Base-by-base conservation (phyloP, 1,140 invertebrate species). In the Bombus breviceps region DNA sequence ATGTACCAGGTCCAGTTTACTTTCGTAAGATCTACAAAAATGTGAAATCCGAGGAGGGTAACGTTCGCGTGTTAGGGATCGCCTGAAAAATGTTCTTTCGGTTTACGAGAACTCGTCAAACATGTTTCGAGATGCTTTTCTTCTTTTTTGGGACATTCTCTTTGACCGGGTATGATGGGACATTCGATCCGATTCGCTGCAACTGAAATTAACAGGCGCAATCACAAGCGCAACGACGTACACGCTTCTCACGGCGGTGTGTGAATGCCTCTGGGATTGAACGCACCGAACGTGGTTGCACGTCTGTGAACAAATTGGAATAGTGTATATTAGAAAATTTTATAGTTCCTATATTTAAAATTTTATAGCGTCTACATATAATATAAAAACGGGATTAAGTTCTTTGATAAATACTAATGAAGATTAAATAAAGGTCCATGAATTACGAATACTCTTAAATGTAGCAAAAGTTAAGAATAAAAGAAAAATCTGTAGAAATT, bases 241-340 rank as follows among this genome's bases (percentile, higher is more conserved):
- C 95, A 89, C 96, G 95, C 87, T 96, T 96, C 75, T 96, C 94
- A 64, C 94, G 94, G 84, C 93, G 95, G 86, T 94, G 93, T 28
- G 85, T 81, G 34, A 95, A 93, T 43, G 93, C 92, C 12, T 96
- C 95, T 22, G 95, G 95, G 86, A 96, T 93, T 59, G 95, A 95
- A 53, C 95, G 95, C 34, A 96, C 95, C 59, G 96, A 97, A 92
- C 96, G 96, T 88, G 97, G 96, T 91, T 97, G 96, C 39, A 97
- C 96, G 93, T 96, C 97, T 97, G 94, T 62, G 91, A 92, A 90
- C 41, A 87, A 71, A 72, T 13, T 32, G 25, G 15, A 34, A 18
- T 5, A 22, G 15, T 25, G 22, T 68, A 12, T 53, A 71, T 53
- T 53, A 53, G 47, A 22, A 22, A 53, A 22, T 53, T 6, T 2